phyloP scores from a whole-genome alignment of 2,888 invertebrate species.

The Himalopsyche anomala region DNA sequence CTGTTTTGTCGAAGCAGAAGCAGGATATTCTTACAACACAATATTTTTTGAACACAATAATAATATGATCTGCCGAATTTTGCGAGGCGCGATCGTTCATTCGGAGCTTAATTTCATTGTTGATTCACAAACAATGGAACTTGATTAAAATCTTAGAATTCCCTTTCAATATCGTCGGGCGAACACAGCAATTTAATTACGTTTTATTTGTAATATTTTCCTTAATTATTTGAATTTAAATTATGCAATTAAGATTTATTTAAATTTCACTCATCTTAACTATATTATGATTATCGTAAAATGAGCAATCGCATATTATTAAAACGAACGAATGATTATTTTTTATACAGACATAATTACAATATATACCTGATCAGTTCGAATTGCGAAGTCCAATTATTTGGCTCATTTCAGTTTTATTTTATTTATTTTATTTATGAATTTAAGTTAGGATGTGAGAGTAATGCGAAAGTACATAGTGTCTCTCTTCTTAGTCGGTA shows the following conservation, averaged over 20 bases:
- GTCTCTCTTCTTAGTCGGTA: too few species aligned
- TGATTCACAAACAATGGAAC: not conserved
- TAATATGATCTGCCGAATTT: not conserved
- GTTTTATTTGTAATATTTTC: not conserved
- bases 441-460: too few species aligned
- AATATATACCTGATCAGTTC: too few species aligned
- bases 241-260: not conserved
- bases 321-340: too few species aligned
- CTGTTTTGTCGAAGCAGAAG: not conserved
- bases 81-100: constrained; percentile 13
- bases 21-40: not conserved
- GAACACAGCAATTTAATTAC: not conserved
- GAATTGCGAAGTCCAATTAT: too few species aligned
- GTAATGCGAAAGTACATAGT: too few species aligned
- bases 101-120: constrained; percentile 4
- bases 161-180: not conserved
- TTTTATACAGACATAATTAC: too few species aligned
- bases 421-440: too few species aligned
- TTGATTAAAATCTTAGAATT: constrained; percentile 3
- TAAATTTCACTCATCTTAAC: too few species aligned
- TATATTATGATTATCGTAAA: too few species aligned
- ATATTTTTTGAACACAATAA: not conserved
- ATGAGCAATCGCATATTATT: too few species aligned
- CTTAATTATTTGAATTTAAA: not conserved
- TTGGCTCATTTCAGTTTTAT: too few species aligned